These are phyloP conservation scores for Merops nubicus DNA, from an alignment of 2,113 vertebrate species.

Conservation along the genomic window DNA sequence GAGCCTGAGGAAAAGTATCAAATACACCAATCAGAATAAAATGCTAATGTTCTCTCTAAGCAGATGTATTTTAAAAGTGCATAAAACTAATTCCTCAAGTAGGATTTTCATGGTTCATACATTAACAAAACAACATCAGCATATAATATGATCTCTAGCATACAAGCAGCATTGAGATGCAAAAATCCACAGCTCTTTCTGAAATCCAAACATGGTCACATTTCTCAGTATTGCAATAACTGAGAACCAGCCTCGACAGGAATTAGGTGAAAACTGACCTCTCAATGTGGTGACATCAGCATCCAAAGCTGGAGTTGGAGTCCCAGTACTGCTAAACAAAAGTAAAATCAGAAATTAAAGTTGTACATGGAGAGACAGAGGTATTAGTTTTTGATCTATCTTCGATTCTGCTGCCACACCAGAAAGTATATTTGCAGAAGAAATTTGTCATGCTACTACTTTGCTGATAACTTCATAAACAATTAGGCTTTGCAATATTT, in stretches of 20 bases:
- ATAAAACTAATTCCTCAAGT: not conserved
- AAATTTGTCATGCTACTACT: not conserved
- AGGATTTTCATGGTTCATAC: not conserved
- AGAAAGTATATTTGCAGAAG: not conserved
- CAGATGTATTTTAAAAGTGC: not conserved
- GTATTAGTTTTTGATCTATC: not conserved
- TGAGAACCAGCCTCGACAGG: not conserved
- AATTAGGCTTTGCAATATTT: not conserved
- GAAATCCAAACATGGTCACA: not conserved
- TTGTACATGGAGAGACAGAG: not conserved
- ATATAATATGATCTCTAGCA: not conserved
- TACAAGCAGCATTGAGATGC: not conserved
- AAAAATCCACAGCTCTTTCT: not conserved
- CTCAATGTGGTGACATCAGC: slow-evolving; percentile 61
- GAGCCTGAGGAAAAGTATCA: not conserved
- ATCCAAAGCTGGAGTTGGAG: slow-evolving; percentile 50
- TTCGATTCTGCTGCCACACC: not conserved
- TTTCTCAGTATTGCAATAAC: not conserved
- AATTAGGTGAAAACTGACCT: slow-evolving; percentile 68
- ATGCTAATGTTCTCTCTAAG: not conserved
- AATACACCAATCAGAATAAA: not conserved
- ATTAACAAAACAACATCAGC: not conserved
- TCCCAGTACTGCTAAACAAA: slow-evolving; percentile 48
- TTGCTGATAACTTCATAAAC: not conserved
- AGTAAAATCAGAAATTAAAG: slow-evolving; percentile 41